phyloP scores from a whole-genome alignment of 2,113 vertebrate species.

The Melanotaenia duboulayi region DNA sequence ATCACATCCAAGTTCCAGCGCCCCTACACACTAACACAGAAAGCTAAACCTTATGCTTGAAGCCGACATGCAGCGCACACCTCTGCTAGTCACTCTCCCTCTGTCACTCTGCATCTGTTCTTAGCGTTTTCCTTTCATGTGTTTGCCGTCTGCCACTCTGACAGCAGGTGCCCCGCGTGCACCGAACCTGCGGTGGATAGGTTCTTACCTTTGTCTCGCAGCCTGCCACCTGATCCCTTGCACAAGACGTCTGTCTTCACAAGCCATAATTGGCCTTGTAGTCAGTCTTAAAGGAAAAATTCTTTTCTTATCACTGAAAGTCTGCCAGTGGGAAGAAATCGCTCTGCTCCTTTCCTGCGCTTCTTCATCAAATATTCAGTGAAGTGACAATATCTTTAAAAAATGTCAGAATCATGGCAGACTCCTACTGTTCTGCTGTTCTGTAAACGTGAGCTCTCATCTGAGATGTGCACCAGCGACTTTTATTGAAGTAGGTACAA shows the following conservation, averaged over 20 bases:
- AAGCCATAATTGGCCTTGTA: slow-evolving; percentile 24
- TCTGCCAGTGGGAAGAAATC: slow-evolving; percentile 13
- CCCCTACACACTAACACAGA: slow-evolving; percentile 30
- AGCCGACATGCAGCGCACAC: slow-evolving; percentile 47
- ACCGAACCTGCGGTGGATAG: slow-evolving; percentile 29
- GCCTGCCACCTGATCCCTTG: slow-evolving; percentile 39
- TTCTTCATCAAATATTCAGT: slow-evolving; percentile 12
- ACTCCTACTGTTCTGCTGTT: slow-evolving; percentile 11
- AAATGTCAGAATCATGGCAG: background rate
- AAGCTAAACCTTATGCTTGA: slow-evolving; percentile 33
- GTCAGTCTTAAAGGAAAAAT: slow-evolving; percentile 1
- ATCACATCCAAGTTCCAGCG: slow-evolving; percentile 56
- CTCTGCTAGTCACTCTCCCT: slow-evolving; percentile 28
- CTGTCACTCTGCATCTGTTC: slow-evolving; percentile 49
- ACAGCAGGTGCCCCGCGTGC: slow-evolving; percentile 27
- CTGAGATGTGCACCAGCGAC: slow-evolving; percentile 6
- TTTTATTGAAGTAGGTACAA: background rate
- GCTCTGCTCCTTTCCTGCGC: slow-evolving; percentile 3
- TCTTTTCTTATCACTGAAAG: slow-evolving; percentile 8
- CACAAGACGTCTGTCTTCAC: slow-evolving; percentile 27
- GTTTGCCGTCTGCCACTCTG: slow-evolving; percentile 37
- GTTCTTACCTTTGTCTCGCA: slow-evolving; percentile 41
- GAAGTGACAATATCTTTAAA: slow-evolving; percentile 15
- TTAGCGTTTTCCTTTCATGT: slow-evolving; percentile 15
- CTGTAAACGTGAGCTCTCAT: background rate